Evolutionary conservation across 2,113 vertebrate species (phyloP), one percentile per base, ranked within the genome.

Genomic region (Zootoca vivipara): DNA sequence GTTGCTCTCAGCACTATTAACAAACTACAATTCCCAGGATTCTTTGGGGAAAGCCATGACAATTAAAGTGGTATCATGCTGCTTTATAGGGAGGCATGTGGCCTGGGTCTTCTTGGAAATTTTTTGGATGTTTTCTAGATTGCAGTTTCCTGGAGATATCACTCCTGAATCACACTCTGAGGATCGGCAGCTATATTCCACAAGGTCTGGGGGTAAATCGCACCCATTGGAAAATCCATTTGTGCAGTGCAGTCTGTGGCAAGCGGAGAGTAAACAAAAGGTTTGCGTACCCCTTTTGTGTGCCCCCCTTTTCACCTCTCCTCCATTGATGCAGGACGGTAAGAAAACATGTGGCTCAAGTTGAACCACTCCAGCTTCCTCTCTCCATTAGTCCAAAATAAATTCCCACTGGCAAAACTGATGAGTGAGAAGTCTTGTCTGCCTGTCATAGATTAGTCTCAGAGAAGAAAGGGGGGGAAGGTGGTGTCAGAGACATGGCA

Each of bases 351-450:
- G 86, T 83, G 91, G 84, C 93, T 86, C 38, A 87, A 85, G 88
- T 84, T 80, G 89, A 92, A 88, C 85, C n/a, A 1, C 86, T 93
- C 89, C 40, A 0, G 58, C 70, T 91, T 88, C 92, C 89, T 18
- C 89, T 52, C 86, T 4, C 78, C 90, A 3, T 91, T 15, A 80
- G 90, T 65, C 83, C 83, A 52, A 79, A 58, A 89, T 92, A 89
- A 92, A 95, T 93, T 92, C 93, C 73, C 91, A 74, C 87, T 46
- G 87, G 85, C 0, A 82, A 82, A 82, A 67, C 24, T 77, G 93
- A 90, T 89, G 95, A 93, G 91, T 82, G 93, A 94, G 90, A 82
- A 81, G 74, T 78, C 81, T 56, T 40, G 91, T n/a, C 94, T 90
- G 92, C 82, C 83, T 82, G 73, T 67, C 90, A 26, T 82, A 12